phyloP scores from a whole-genome alignment of 2,797 vertebrate species.

The Acanthornis magna region DNA sequence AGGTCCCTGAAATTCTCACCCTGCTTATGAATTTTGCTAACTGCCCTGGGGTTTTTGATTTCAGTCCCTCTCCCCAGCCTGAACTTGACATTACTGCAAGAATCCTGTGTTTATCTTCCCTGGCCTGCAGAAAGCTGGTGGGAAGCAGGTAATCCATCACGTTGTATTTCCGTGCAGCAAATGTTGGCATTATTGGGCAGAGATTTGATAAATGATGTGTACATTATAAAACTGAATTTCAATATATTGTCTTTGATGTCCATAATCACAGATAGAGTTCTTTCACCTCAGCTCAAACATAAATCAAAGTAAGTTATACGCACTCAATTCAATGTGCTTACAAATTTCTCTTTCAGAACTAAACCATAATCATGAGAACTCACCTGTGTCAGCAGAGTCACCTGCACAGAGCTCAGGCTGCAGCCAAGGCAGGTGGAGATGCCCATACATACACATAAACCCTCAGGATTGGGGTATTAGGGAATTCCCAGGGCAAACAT shows the following conservation, averaged over 20 bases:
- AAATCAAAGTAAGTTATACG: constrained; percentile 6
- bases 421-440: background rate
- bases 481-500: background rate
- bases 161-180: constrained; percentile 4
- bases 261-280: constrained; percentile 36
- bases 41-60: background rate
- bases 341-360: background rate
- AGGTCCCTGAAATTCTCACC: background rate
- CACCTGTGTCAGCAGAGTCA: background rate
- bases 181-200: background rate
- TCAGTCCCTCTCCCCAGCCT: background rate
- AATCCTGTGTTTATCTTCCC: background rate
- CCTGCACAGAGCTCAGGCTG: background rate
- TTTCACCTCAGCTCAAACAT: background rate
- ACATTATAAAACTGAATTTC: constrained; percentile 45
- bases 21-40: background rate
- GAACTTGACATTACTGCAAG: background rate
- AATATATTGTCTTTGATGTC: constrained; percentile 46
- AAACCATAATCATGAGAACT: background rate
- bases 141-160: constrained; percentile 37
- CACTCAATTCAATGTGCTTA: background rate
- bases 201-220: constrained; percentile 52
- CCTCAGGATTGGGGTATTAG: background rate
- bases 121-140: constrained; percentile 13
- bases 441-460: background rate